Evolutionary conservation across 2,797 vertebrate genomes (phyloP).

Genomic region (Malacoctenus gilli): DNA sequence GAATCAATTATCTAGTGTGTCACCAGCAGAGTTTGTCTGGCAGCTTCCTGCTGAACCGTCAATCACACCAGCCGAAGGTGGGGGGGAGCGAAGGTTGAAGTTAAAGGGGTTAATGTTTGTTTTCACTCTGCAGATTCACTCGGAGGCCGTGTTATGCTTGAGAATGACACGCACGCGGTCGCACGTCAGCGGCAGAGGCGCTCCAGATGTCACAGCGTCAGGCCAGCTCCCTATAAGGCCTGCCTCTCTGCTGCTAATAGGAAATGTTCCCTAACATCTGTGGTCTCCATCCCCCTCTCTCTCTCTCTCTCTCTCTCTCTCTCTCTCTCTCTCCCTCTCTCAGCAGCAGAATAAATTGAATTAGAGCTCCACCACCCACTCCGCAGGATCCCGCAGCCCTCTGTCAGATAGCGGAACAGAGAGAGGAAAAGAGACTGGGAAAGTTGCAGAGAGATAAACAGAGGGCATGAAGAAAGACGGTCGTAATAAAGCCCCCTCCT

Average conservation of each 20-base stretch:
- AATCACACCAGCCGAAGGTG: slow-evolving; percentile 2
- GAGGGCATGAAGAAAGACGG: slow-evolving; percentile 50
- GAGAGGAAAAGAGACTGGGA: slow-evolving; percentile 14
- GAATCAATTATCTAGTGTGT: neutral
- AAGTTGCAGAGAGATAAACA: slow-evolving; percentile 59
- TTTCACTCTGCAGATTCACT: slow-evolving; percentile 13
- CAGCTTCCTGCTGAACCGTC: slow-evolving; percentile 7
- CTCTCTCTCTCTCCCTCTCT: slow-evolving; percentile 55
- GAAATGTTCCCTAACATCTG: slow-evolving; percentile 70
- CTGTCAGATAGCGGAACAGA: slow-evolving; percentile 67
- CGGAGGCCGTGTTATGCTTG: slow-evolving; percentile 18
- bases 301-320: slow-evolving; percentile 12
- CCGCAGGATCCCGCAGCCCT: slow-evolving; percentile 63
- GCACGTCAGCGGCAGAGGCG: slow-evolving; percentile 26
- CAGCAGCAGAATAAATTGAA: slow-evolving; percentile 76
- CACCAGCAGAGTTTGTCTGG: neutral
- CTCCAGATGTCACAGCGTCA: slow-evolving; percentile 55
- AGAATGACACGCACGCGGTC: slow-evolving; percentile 14
- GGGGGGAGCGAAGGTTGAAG: neutral
- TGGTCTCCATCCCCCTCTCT: slow-evolving; percentile 56
- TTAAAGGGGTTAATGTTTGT: neutral
- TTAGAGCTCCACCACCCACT: slow-evolving; percentile 74
- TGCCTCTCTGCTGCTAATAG: slow-evolving; percentile 58
- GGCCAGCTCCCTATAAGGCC: slow-evolving; percentile 43
- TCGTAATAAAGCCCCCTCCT: slow-evolving; percentile 34